Conservation (phyloP, 2,888 invertebrate genomes). For the Meta bourneti region DNA sequence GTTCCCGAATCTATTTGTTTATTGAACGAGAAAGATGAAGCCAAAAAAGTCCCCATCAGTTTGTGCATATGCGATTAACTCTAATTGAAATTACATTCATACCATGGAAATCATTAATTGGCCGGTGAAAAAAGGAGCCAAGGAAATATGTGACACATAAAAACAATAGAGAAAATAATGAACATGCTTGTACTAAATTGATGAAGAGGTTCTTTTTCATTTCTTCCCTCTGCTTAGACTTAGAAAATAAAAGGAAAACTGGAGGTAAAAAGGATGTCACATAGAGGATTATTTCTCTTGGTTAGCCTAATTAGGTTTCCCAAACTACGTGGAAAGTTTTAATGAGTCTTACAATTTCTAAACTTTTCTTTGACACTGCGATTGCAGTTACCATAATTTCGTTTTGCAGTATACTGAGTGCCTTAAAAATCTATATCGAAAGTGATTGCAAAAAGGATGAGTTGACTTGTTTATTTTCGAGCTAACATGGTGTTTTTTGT, state of each 20-base stretch:
- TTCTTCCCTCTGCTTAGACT: not conserved
- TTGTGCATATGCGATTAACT: constrained; percentile 33
- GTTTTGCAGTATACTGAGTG: constrained; percentile 6
- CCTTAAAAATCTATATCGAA: not conserved
- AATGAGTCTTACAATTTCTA: constrained; percentile 55
- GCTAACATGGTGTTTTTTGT: not conserved
- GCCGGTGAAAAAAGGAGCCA: constrained; percentile 16
- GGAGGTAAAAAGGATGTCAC: constrained; percentile 12
- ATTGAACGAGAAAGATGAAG: not conserved
- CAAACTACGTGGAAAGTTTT: constrained; percentile 41
- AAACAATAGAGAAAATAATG: constrained; percentile 46
- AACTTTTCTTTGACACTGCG: constrained; percentile 40
- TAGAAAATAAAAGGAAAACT: constrained; percentile 7
- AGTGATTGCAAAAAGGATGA: constrained; percentile 15
- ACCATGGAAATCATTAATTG: constrained; percentile 49
- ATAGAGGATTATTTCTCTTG: constrained; percentile 43
- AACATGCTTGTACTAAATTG: constrained; percentile 49
- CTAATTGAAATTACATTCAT: constrained; percentile 58
- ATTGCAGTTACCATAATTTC: constrained; percentile 28
- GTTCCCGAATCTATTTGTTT: not conserved
- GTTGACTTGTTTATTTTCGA: not conserved
- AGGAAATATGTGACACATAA: constrained; percentile 35
- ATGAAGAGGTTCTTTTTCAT: constrained; percentile 34
- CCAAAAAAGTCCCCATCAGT: constrained; percentile 4
- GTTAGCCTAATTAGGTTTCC: constrained; percentile 55